Evolutionary conservation across 2,888 invertebrate genomes (phyloP), one percentile per base, ranked within the genome.

Genomic region (Parelbella ahira): DNA sequence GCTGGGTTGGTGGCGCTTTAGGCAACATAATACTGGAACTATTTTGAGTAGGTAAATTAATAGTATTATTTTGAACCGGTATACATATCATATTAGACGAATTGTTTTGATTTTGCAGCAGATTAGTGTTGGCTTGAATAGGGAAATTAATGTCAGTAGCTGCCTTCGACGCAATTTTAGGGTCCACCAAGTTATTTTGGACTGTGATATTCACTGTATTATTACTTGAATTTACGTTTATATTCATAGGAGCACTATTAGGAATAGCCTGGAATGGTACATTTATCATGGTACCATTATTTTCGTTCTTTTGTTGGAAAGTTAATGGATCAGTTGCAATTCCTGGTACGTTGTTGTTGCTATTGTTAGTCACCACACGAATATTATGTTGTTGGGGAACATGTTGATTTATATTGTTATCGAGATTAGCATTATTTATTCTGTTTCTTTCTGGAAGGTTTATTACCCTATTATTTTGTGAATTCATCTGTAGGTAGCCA

Each of bases 1-100:
- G 89, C 60, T 90, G 90, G 47, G 90, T 90, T 5, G 89, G 83
- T 15, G 89, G 87, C 37, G 91, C 90, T 56, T 90, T 90, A n/a
- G 91, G 91, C 47, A 91, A 76, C 45, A 88, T 89, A 50, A 91
- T 91, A 57, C 90, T 90, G 19, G 89, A 78, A 54, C 81, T 80
- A 46, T 77, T 88, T 56, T 88, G 88, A 5, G 81, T 78, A 9
- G 88, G 88, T 47, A 88, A 65, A 55, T 77, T 88, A 9, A 88
- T 88, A 4, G 88, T 81, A 48, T 69, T 83, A 48, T 77, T 84
- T 42, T 73, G 78, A 11, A 83, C 82, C 18, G 88, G 88, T 52
- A 87, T 76, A 49, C 83, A 86, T 53, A 88, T 86, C 70, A 86
- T 73, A 48, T 71, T 83, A 38, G 67, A 74, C 34, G 67, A 51